phyloP scores from a whole-genome alignment of 2,113 vertebrate species.

The Marmota monax region DNA sequence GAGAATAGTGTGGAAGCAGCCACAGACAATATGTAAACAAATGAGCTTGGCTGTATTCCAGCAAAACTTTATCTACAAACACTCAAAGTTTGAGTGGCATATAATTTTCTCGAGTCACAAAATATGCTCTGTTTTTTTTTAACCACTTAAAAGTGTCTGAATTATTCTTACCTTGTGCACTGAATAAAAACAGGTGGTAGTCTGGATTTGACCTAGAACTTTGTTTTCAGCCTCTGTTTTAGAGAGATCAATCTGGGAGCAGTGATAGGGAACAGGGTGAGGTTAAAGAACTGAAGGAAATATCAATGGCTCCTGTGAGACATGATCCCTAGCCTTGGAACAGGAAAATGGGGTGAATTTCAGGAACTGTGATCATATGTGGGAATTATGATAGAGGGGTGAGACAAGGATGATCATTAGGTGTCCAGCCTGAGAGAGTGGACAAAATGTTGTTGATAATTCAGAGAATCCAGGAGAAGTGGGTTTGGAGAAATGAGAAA shows the following conservation, averaged over 20 bases:
- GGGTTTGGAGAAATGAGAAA: neutral
- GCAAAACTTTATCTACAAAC: neutral
- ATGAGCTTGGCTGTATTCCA: neutral
- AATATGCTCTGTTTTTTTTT: neutral
- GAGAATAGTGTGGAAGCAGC: neutral
- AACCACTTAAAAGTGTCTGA: constrained; percentile 50
- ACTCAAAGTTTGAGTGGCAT: neutral
- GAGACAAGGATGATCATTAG: neutral
- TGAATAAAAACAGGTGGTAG: neutral
- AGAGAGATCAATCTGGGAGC: neutral
- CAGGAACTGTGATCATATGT: neutral
- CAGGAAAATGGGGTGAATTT: neutral
- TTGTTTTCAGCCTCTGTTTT: neutral
- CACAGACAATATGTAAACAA: neutral
- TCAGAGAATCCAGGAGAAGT: neutral
- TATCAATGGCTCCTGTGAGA: neutral
- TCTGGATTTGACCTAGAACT: neutral
- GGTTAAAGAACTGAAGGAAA: neutral
- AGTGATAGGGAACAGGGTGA: neutral
- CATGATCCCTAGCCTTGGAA: neutral
- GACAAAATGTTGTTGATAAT: neutral
- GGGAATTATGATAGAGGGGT: neutral
- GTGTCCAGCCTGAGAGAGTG: neutral
- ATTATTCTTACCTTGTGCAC: neutral
- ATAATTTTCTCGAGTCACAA: neutral